Percentiles rank a stretch among this genome's conserved stretches.
Evolutionary conservation across 2,113 vertebrate genomes (phyloP).

Genomic region (Lethenteron camtschaticum): DNA sequence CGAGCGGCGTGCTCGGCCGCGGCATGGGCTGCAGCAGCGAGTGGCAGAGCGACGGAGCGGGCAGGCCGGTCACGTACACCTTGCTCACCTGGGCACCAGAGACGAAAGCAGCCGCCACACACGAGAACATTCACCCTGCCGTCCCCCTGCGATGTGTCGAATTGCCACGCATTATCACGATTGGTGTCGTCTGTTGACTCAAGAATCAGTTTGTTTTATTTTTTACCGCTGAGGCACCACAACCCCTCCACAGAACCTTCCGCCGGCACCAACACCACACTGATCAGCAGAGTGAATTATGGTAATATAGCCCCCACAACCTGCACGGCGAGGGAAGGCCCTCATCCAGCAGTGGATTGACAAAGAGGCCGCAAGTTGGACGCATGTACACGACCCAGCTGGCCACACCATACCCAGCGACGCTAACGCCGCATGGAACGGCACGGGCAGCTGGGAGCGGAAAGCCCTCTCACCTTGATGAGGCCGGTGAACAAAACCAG

Average conservation of each 20-base stretch:
- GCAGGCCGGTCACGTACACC: constrained; percentile 60
- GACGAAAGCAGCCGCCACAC: constrained; percentile 1
- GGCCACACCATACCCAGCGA: too few relatives aligned
- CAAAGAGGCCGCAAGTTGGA: too few relatives aligned
- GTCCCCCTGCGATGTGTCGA: background rate
- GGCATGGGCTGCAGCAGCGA: constrained; percentile 36
- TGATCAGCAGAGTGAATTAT: background rate
- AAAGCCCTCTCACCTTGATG: constrained; percentile 34
- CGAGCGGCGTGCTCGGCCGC: constrained; percentile 37
- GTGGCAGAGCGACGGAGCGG: constrained; percentile 33
- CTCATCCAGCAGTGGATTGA: too few relatives aligned
- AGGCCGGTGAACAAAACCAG: constrained; percentile 77
- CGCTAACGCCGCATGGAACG: too few relatives aligned
- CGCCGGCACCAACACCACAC: background rate
- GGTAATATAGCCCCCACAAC: background rate
- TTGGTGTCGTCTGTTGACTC: background rate
- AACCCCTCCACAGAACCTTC: background rate
- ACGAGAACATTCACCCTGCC: background rate
- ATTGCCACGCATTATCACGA: background rate
- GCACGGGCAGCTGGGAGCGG: too few relatives aligned
- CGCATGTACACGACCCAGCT: too few relatives aligned
- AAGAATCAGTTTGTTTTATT: background rate
- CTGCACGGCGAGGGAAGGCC: too few relatives aligned
- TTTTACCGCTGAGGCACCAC: background rate
- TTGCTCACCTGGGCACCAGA: constrained; percentile 50